These are phyloP conservation scores for Oreotragus oreotragus DNA, from an alignment of 2,113 vertebrate genomes.

Conservation along the genomic window DNA sequence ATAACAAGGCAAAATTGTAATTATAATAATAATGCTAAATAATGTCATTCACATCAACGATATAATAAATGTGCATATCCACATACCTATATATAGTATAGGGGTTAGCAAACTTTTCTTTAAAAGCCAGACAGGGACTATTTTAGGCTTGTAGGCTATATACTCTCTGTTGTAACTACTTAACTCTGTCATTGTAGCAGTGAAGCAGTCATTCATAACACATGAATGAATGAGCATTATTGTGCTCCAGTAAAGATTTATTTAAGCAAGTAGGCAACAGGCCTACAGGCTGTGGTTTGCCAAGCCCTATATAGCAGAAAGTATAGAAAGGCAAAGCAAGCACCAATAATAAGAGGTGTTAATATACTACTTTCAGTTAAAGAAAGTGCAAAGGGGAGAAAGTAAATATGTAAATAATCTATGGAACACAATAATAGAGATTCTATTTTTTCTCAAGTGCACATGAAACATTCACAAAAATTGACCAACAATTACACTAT, in stretches of 20 bases:
- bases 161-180: background rate
- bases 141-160: background rate
- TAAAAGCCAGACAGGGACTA: background rate
- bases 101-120: background rate
- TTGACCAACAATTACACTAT: background rate
- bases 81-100: background rate
- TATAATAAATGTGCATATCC: background rate
- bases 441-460: background rate
- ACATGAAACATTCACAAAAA: background rate
- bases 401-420: background rate
- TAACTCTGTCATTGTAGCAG: background rate
- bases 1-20: background rate
- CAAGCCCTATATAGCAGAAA: background rate
- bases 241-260: background rate
- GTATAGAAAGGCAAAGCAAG: background rate
- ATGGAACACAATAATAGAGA: background rate
- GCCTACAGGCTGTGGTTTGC: background rate
- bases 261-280: background rate
- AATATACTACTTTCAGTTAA: background rate
- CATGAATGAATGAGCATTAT: background rate
- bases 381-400: background rate
- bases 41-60: background rate
- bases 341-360: background rate
- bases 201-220: background rate
- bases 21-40: background rate